phyloP scores from a whole-genome alignment of 2,113 vertebrate species.

The Saguinus imperator region DNA sequence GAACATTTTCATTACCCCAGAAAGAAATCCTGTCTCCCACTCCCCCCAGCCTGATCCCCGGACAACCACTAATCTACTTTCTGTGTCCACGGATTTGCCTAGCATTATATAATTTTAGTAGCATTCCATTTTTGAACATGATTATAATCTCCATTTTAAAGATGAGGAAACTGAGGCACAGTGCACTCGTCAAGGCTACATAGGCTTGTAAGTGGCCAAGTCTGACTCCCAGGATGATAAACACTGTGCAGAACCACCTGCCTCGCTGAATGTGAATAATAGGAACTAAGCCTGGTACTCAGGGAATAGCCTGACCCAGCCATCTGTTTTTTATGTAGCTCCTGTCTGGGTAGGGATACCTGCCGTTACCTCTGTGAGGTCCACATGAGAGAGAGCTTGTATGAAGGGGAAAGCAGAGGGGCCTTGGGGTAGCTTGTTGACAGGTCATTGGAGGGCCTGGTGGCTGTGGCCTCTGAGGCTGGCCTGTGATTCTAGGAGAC shows the following conservation, averaged over 20 bases:
- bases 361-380: background rate
- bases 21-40: background rate
- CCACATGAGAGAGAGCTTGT: background rate
- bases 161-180: slow-evolving; percentile 4
- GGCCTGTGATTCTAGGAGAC: background rate
- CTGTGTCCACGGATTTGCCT: background rate
- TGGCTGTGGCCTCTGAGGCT: background rate
- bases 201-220: background rate
- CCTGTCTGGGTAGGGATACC: background rate
- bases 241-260: background rate
- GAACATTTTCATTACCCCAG: background rate
- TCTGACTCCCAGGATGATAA: background rate
- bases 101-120: background rate
- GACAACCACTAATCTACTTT: background rate
- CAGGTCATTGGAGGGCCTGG: background rate
- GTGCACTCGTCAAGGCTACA: background rate
- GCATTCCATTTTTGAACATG: background rate
- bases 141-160: background rate
- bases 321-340: background rate
- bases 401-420: background rate
- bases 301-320: background rate
- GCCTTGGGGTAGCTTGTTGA: background rate
- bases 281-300: background rate
- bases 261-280: background rate
- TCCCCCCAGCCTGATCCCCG: background rate